These are phyloP conservation scores for Zoanthus sansibaricus DNA, from an alignment of 92 coral and sea anemone genomes.

Conservation along the genomic window DNA sequence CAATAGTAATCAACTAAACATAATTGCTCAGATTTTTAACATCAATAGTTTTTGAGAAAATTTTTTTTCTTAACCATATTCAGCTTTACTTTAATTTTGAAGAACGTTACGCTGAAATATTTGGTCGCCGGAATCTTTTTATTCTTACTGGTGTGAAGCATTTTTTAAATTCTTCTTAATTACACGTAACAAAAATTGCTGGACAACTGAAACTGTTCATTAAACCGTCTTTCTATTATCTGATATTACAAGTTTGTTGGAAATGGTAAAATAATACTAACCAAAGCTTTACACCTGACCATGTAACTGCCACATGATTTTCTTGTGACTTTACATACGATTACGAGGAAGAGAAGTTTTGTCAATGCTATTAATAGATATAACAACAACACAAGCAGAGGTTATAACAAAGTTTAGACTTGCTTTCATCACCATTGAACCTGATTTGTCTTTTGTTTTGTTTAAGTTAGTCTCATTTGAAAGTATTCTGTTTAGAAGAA, in stretches of 20 bases:
- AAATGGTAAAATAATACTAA: neutral
- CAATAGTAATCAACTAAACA: too few species aligned
- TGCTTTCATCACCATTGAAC: neutral
- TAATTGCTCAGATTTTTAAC: too few species aligned
- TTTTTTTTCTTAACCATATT: too few species aligned
- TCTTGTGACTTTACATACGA: neutral
- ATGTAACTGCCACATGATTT: neutral
- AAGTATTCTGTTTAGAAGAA: neutral
- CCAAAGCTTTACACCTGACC: neutral
- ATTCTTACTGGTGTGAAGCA: too few species aligned
- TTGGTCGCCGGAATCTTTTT: too few species aligned
- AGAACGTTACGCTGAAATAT: too few species aligned
- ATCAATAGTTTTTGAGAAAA: too few species aligned
- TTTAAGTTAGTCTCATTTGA: neutral
- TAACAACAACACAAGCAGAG: neutral
- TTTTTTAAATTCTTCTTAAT: too few species aligned
- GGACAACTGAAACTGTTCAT: too few species aligned
- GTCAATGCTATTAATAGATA: conserved; percentile 16
- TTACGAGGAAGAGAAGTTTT: neutral
- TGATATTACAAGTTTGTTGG: neutral
- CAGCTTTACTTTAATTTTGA: too few species aligned
- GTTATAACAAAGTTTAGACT: neutral
- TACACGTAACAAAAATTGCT: too few species aligned
- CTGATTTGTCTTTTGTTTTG: neutral
- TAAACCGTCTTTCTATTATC: neutral